A percentile compares a stretch with the other conserved stretches of the same genome.
Conservation (phyloP, 2,797 vertebrate species). For the Esox masquinongy region DNA sequence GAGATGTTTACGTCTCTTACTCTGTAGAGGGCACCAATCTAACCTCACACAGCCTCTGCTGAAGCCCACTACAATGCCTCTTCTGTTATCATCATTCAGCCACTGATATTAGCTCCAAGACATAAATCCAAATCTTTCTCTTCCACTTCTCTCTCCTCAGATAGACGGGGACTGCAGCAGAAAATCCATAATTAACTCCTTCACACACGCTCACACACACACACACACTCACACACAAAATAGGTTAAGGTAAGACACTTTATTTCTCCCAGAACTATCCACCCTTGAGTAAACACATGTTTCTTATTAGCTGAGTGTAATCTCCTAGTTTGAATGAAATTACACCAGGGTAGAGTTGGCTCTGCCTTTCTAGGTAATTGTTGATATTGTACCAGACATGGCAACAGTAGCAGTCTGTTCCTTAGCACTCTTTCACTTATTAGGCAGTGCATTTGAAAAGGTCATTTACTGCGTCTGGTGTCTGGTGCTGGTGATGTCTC, state of each 20-base stretch:
- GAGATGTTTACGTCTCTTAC: neutral
- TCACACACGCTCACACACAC: neutral
- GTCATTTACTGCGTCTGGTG: neutral
- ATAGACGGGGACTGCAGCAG: neutral
- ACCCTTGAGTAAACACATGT: neutral
- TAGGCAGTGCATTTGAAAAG: neutral
- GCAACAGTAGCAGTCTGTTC: no score
- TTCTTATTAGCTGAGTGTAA: slow-evolving; percentile 2
- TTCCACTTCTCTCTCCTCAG: neutral
- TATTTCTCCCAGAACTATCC: slow-evolving; percentile 1
- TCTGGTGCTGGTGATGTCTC: neutral
- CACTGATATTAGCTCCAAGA: neutral
- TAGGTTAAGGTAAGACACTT: neutral
- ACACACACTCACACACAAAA: neutral
- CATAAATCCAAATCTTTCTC: neutral
- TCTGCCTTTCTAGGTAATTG: neutral
- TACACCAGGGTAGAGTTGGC: neutral
- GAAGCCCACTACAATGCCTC: neutral
- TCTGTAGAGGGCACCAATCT: slow-evolving; percentile 3
- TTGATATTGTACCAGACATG: neutral
- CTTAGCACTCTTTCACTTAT: neutral
- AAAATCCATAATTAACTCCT: neutral
- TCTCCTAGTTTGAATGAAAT: neutral
- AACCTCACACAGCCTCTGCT: neutral
- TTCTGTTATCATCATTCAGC: neutral